Conservation (phyloP, 2,113 vertebrate genomes). For the Mus musculus region DNA sequence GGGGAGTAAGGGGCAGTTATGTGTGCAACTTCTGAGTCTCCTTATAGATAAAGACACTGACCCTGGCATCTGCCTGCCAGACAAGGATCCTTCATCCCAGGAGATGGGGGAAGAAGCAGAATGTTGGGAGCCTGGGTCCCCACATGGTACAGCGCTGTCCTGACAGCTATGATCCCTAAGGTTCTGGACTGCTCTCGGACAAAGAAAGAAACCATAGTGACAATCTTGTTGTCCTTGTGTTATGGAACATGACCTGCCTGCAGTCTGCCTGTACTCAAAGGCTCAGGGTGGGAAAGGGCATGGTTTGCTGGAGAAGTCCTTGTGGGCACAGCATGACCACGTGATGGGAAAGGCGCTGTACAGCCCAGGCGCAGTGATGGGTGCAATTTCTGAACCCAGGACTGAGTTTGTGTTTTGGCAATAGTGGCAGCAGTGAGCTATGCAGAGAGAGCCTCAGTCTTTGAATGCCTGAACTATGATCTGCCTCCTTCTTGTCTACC, state of each 20-base stretch:
- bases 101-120: neutral
- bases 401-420: neutral
- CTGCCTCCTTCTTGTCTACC: neutral
- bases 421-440: neutral
- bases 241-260: neutral
- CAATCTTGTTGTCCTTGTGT: neutral
- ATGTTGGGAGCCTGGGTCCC: neutral
- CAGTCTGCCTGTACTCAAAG: neutral
- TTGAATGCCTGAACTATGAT: neutral
- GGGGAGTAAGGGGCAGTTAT: neutral
- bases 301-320: neutral
- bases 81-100: neutral
- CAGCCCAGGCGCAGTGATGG: neutral
- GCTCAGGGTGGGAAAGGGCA: neutral
- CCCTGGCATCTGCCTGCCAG: neutral
- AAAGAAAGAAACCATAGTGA: neutral
- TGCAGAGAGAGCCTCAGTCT: neutral
- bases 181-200: neutral
- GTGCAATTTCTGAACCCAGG: neutral
- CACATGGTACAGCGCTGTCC: accelerated
- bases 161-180: neutral
- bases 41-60: neutral
- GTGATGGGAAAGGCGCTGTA: neutral
- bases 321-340: neutral
- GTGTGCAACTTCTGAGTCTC: neutral